Evolutionary conservation across 2,797 vertebrate genomes (phyloP), one percentile per base, ranked within the genome.

Genomic region (Halcyon smyrnensis): DNA sequence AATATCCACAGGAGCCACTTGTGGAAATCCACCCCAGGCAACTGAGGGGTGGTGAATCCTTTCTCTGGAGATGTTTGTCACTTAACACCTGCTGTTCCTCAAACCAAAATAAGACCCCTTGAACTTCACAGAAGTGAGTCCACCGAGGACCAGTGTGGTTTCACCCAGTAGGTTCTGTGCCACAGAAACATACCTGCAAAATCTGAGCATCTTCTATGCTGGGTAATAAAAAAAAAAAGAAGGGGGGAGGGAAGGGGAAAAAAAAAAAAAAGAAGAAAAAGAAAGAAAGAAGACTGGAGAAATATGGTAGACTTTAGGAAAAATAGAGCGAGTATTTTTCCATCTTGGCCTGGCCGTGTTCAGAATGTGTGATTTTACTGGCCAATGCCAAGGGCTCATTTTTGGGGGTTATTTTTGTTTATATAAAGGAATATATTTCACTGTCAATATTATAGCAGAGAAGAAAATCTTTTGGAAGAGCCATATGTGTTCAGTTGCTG

Each of bases 341-440:
- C 91, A 84, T 93, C 71, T 77, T 86, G 64, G 87, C 54, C 85
- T 83, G 54, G 74, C 39, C 27, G 14, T 17, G 14, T 77, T 93
- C 65, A 85, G 76, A 97, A 97, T 32, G 92, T 96, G 93, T 88
- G 92, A 97, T 95, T 87, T 89, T 73, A 32, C 60, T 7, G 75
- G n/a, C 48, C 59, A 41, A 2, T 28, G 76, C 95, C 97, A 94
- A 92, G 27, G 18, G 43, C 43, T 93, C 56, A 62, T 96, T 95
- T 96, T 93, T 57, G 89, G 86, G 89, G 77, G 84, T 65, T 90
- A 93, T 96, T 96, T 97, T 96, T 95, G 80, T 96, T 97, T 97
- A 46, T 79, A 60, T 65, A 87, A 87, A 81, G 56, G 71, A 92
- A 62, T 32, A 39, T 84, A 92, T 89, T 94, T 84, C 56, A 60